These are phyloP conservation scores for Drosophila aldrichi DNA, from an alignment of 2,888 invertebrate species.

Conservation along the genomic window DNA sequence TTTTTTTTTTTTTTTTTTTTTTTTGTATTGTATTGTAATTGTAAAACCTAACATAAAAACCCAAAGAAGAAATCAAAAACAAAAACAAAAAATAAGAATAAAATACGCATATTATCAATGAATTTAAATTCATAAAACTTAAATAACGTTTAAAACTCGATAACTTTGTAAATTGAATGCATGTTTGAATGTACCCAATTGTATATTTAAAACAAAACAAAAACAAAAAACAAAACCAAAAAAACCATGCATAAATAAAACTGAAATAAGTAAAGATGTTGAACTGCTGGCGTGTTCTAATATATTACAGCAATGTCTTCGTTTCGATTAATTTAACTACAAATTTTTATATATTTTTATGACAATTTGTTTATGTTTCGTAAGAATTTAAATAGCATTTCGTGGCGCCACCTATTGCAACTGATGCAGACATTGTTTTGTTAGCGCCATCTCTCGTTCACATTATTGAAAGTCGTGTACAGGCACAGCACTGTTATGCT, in stretches of 20 bases:
- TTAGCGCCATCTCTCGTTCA: background rate
- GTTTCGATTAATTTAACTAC: background rate
- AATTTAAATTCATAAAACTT: constrained; percentile 71
- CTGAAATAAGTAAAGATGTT: constrained; percentile 58
- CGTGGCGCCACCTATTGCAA: background rate
- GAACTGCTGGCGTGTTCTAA: constrained; percentile 6
- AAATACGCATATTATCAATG: constrained; percentile 70
- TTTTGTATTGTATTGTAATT: constrained; percentile 64
- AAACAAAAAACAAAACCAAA: constrained; percentile 25
- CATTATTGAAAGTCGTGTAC: accelerated
- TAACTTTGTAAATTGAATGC: constrained; percentile 70
- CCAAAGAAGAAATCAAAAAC: constrained; percentile 22
- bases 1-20: constrained; percentile 64
- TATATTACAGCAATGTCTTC: background rate
- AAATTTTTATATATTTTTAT: background rate
- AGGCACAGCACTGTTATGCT: background rate
- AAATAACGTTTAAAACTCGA: constrained; percentile 60
- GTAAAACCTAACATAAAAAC: constrained; percentile 40
- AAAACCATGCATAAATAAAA: constrained; percentile 62
- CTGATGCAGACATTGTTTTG: accelerated
- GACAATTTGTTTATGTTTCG: no score
- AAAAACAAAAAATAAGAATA: constrained; percentile 22
- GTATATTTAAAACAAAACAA: constrained; percentile 61
- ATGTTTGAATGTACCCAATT: constrained; percentile 69
- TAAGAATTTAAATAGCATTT: background rate